Conservation (phyloP, 2,797 vertebrate genomes). For the Lacerta bilineata region DNA sequence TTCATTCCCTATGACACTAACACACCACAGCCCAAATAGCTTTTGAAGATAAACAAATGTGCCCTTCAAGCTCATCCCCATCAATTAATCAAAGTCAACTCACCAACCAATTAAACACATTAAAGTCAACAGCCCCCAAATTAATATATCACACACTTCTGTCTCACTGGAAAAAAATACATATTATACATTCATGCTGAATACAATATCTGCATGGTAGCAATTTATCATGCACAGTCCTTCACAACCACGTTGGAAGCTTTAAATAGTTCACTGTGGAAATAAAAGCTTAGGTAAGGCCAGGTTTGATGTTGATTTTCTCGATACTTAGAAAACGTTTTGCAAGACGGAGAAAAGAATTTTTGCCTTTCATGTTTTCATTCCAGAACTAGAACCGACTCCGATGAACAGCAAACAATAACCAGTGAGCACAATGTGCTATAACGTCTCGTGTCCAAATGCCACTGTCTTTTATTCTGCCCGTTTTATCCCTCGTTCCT, state of each 20-base stretch:
- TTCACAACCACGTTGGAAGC: constrained; percentile 29
- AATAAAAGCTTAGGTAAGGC: constrained; percentile 27
- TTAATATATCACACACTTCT: background rate
- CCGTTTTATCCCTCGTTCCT: constrained; percentile 60
- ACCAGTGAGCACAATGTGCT: constrained; percentile 47
- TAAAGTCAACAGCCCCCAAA: background rate
- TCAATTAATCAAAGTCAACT: background rate
- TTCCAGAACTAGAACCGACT: constrained; percentile 51
- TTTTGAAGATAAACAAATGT: background rate
- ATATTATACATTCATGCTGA: constrained; percentile 38
- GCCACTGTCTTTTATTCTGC: constrained; percentile 66
- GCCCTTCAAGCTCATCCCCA: background rate
- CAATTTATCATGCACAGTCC: background rate
- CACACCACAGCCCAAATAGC: background rate
- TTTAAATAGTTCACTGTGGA: constrained; percentile 19
- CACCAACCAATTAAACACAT: background rate
- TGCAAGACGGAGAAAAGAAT: constrained; percentile 40
- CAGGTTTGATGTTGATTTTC: constrained; percentile 28
- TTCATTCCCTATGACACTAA: background rate
- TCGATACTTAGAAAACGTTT: constrained; percentile 53
- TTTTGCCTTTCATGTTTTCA: constrained; percentile 52
- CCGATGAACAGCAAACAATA: constrained; percentile 51
- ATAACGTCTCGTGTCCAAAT: constrained; percentile 68
- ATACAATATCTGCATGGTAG: background rate
- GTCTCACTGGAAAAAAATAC: background rate